A percentile compares a stretch with the other conserved stretches of the same genome.
phyloP scores from a whole-genome alignment of 1,140 invertebrate genomes.

The Micrasema minimum region DNA sequence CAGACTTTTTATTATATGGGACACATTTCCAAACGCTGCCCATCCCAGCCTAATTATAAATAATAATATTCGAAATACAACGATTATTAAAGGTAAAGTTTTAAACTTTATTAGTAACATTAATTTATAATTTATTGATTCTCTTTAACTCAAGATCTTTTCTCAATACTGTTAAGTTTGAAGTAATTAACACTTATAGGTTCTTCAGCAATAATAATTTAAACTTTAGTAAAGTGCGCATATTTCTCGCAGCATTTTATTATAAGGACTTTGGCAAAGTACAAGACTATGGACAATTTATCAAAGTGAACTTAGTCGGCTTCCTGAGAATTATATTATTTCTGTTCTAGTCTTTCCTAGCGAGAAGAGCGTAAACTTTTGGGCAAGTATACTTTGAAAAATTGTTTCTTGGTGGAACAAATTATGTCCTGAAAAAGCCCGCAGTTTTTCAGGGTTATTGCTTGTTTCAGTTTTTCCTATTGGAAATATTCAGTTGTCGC shows the following conservation, averaged over 20 bases:
- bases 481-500: no score
- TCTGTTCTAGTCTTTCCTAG: neutral
- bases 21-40: no score
- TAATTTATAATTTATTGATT: no score
- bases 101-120: no score
- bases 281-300: constrained; percentile 39
- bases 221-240: constrained; percentile 9
- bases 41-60: no score
- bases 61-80: no score
- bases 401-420: neutral
- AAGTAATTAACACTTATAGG: neutral
- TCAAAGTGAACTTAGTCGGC: constrained; percentile 8
- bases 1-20: no score
- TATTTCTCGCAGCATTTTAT: constrained; percentile 24
- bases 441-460: no score
- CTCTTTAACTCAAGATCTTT: no score
- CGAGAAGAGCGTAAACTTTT: constrained; percentile 4
- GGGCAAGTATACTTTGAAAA: neutral
- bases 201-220: constrained; percentile 19
- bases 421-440: neutral
- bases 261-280: constrained; percentile 16
- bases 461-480: no score
- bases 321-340: constrained; percentile 2
- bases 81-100: no score
- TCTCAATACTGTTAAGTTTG: no score